Evolutionary conservation across 2,113 vertebrate genomes (phyloP), one percentile per base, ranked within the genome.

Genomic region (Zosterops hypoxanthus): DNA sequence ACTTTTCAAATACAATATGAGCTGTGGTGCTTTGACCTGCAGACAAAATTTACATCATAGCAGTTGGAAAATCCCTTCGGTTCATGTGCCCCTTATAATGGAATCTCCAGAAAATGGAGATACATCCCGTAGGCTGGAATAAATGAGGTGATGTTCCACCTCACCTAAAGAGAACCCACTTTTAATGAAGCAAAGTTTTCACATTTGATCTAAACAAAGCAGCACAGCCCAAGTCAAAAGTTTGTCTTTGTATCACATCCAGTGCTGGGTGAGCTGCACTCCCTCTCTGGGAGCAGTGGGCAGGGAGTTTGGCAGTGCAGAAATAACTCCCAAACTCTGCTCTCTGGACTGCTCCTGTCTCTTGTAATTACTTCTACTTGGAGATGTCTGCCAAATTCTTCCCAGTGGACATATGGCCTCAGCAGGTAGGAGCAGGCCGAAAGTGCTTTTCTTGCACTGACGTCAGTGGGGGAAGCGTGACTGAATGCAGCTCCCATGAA

Each of bases 321-420:
- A 88, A 87, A 34, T 31, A 82, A 34, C 59, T 84, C 95, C 93
- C 29, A 28, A 33, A 5, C 73, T 17, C 14, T 4, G 73, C 81
- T 50, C 26, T 39, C 76, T 42, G 19, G 25, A 12, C 61, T 8
- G 0, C 11, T 71, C 64, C 46, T 39, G 46, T 39, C 92, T 93
- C 87, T 68, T 72, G 72, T n/a, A 87, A 88, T 86, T 68, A 70
- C 46, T 79, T 81, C 93, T 89, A 49, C 63, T 50, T 3, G 1
- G 71, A 92, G 79, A 28, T 23, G 34, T 28, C 95, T 97, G 96
- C 95, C 95, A 95, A 82, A 52, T 26, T 46, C 94, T 90, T 84
- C 89, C 95, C 95, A 68, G 77, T 44, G 83, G 95, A 96, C 96
- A 97, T 90, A 97, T 83, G 97, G 97, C 65, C 97, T 66, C 97